phyloP scores from a whole-genome alignment of 2,888 invertebrate genomes.

The Leptinotarsa juncta region DNA sequence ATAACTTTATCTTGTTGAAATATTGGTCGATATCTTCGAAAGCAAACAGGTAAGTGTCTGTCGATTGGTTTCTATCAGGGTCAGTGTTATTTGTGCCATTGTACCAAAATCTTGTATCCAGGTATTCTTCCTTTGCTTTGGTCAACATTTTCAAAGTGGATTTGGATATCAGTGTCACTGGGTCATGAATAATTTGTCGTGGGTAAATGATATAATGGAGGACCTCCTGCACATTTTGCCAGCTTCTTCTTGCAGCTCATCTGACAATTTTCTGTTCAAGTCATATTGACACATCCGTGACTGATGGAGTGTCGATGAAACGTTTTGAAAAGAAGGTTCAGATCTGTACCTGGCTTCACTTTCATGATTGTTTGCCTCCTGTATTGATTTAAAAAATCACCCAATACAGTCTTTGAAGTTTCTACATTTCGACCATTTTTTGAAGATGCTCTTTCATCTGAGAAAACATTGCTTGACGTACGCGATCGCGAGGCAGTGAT shows the following conservation, averaged over 20 bases:
- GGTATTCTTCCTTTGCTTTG: conserved; percentile 47
- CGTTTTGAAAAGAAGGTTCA: background rate
- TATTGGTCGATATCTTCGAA: conserved; percentile 85
- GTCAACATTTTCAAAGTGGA: conserved; percentile 45
- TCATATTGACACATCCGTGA: conserved; percentile 4
- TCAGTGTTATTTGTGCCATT: conserved; percentile 49
- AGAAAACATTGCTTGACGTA: background rate
- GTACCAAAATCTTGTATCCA: conserved; percentile 47
- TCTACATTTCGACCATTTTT: background rate
- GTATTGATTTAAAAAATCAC: background rate
- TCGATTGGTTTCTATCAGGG: conserved; percentile 49
- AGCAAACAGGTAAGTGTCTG: conserved; percentile 72
- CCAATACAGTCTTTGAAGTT: background rate
- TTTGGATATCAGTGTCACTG: background rate
- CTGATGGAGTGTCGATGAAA: background rate
- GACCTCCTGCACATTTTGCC: background rate
- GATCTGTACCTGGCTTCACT: background rate
- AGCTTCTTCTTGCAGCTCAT: background rate
- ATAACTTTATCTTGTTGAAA: conserved; percentile 73
- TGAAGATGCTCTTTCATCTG: background rate
- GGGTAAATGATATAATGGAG: background rate
- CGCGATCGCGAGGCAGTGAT: conserved; percentile 15
- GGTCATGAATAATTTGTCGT: background rate
- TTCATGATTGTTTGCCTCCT: background rate
- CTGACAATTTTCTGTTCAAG: conserved; percentile 1